These are phyloP conservation scores for Nettapus auritus DNA, from an alignment of 2,113 vertebrate genomes.

Conservation along the genomic window DNA sequence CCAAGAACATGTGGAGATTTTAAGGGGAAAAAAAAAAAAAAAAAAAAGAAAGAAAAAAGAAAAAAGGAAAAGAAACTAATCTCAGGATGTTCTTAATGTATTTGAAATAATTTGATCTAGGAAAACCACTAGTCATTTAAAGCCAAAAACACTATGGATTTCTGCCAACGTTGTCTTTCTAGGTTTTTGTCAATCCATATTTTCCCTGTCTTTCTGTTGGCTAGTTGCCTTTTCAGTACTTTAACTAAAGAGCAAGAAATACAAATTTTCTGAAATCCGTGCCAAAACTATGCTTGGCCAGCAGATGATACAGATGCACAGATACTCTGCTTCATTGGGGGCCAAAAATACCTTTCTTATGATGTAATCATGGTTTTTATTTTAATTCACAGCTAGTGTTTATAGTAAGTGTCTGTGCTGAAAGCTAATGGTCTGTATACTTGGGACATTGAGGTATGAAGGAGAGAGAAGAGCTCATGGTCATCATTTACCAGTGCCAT, in stretches of 20 bases:
- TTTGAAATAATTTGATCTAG: background rate
- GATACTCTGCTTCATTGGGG: background rate
- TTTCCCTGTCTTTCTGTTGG: background rate
- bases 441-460: background rate
- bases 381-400: background rate
- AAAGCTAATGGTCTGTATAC: background rate
- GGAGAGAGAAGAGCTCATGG: background rate
- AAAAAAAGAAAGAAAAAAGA: background rate
- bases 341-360: background rate
- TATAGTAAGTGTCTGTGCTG: background rate
- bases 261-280: background rate
- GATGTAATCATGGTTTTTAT: background rate
- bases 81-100: background rate
- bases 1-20: background rate
- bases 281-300: background rate
- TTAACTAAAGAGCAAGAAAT: background rate
- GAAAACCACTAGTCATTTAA: background rate
- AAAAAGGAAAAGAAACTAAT: background rate
- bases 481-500: background rate
- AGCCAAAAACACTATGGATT: background rate
- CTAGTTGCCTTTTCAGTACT: slow-evolving; percentile 1
- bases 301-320: background rate
- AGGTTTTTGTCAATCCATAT: slow-evolving; percentile 1
- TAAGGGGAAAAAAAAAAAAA: background rate
- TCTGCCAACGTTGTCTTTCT: slow-evolving; percentile 11